Evolutionary conservation across 2,113 vertebrate species (phyloP), one percentile per base, ranked within the genome.

Genomic region (Labrus mixtus): DNA sequence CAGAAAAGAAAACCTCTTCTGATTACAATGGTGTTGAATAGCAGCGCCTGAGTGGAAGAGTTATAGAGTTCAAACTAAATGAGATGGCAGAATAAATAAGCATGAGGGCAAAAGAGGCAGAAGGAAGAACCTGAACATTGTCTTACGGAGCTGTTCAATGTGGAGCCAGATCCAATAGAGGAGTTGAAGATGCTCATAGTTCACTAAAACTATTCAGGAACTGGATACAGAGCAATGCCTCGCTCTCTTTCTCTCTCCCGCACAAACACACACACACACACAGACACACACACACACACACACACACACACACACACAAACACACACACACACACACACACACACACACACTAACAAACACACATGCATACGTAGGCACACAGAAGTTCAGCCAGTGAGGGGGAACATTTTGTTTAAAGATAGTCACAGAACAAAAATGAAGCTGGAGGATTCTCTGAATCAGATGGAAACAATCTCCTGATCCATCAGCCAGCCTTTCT

Each of bases 21-120:
- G 76, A 82, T 82, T 87, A 85, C 84, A 90, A 89, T 79, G 74
- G 68, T 6, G 36, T 50, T 84, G 72, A 76, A 41, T 9, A 41
- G 39, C 39, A 41, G 39, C 9, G 61, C 41, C 72, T 64, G 58
- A 45, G 54, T 1, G 65, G 64, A 37, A 17, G 66, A 83, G 54
- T 19, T 64, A 78, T 48, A 64, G 39, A 76, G 80, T 63, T 65
- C 67, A 83, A 68, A 61, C 61, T 36, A 61, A 81, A 79, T 39
- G 13, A 66, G 66, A 51, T 33, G 58, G 46, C 48, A 76, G 56
- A 55, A 65, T 10, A 57, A 22, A 87, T 72, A 76, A 78, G 75
- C 68, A 85, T 61, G 67, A 78, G 51, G 45, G 51, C 6, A 15
- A 16, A 53, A 25, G 59, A 64, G 63, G 58, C 68, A 68, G 65